A percentile compares a stretch with the other conserved stretches of the same genome.
These are phyloP conservation scores for Nomada flava DNA, from an alignment of 2,888 invertebrate genomes.

Conservation along the genomic window DNA sequence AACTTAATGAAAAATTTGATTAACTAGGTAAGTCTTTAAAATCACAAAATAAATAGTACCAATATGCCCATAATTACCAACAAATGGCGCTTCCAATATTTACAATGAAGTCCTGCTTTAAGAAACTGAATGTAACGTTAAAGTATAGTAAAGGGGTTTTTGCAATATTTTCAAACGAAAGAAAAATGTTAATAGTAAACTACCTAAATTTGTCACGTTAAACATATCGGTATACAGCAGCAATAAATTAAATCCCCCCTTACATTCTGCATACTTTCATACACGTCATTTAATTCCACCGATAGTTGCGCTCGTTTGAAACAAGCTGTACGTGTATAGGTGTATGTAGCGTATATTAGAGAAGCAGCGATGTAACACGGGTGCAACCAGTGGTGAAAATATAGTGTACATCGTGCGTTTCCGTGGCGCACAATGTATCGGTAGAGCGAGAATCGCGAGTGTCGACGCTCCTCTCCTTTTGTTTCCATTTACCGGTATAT, in stretches of 20 bases:
- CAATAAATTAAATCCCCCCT: neutral
- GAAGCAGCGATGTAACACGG: constrained; percentile 43
- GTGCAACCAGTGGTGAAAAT: constrained; percentile 72
- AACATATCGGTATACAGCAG: neutral
- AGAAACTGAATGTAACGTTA: neutral
- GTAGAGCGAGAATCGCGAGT: constrained; percentile 53
- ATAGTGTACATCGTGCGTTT: constrained; percentile 65
- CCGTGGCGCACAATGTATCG: constrained; percentile 62
- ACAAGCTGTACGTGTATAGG: constrained; percentile 16
- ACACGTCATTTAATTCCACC: constrained; percentile 22
- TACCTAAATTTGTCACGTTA: neutral
- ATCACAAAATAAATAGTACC: neutral
- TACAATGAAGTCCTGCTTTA: neutral
- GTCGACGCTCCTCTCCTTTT: constrained; percentile 52
- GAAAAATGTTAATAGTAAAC: neutral
- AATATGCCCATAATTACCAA: neutral
- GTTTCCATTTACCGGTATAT: constrained; percentile 67
- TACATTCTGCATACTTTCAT: neutral
- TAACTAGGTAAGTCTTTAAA: neutral
- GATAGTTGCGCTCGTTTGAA: constrained; percentile 25
- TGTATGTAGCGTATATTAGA: constrained; percentile 11
- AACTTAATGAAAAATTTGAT: too few species aligned
- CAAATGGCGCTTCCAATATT: neutral
- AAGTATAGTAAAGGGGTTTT: neutral
- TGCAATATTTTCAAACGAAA: neutral